phyloP scores from a whole-genome alignment of 2,888 invertebrate genomes.

The Troilus luridus region DNA sequence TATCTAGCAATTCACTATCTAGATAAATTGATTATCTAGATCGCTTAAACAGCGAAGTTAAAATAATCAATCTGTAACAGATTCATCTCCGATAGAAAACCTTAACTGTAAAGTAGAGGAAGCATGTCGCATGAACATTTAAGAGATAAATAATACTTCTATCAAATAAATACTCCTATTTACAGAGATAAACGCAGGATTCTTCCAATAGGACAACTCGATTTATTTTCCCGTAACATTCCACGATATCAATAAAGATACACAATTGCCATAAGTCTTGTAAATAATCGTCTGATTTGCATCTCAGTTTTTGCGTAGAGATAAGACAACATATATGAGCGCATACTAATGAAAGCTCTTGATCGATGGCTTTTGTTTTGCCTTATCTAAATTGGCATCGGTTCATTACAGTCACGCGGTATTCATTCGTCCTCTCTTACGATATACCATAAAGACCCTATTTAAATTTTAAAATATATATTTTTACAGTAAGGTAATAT shows the following conservation, averaged over 20 bases:
- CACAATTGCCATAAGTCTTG: slow-evolving; percentile 5
- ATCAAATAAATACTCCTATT: background rate
- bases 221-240: slow-evolving; percentile 16
- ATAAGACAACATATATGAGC: slow-evolving; percentile 22
- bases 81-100: background rate
- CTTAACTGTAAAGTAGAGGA: background rate
- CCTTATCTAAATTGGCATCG: slow-evolving; percentile 37
- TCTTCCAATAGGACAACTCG: background rate
- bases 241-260: slow-evolving; percentile 12
- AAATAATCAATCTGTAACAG: background rate
- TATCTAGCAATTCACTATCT: no score
- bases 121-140: background rate
- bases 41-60: no score
- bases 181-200: background rate
- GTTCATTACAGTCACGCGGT: slow-evolving; percentile 4
- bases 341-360: slow-evolving; percentile 26
- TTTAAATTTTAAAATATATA: background rate
- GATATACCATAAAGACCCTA: background rate
- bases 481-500: no score
- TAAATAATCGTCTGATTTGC: slow-evolving; percentile 18
- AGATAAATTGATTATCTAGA: no score
- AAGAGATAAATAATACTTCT: background rate
- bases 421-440: background rate
- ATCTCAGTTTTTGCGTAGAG: slow-evolving; percentile 21
- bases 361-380: slow-evolving; percentile 22